Conservation (phyloP, 2,797 vertebrate genomes). For the Hylomyscus alleni region DNA sequence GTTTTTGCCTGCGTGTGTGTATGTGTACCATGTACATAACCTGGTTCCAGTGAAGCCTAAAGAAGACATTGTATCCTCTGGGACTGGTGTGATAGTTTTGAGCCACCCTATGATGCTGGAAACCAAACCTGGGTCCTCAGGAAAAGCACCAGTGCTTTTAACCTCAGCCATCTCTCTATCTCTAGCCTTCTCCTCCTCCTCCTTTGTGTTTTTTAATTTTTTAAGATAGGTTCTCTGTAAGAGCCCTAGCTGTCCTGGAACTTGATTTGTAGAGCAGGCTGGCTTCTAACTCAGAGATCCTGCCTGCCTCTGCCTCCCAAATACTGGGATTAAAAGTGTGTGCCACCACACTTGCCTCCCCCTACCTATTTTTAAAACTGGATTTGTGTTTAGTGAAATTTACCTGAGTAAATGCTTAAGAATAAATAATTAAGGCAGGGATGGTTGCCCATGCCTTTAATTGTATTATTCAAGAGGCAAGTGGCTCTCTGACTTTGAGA, state of each 20-base stretch:
- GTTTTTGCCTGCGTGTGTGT: neutral
- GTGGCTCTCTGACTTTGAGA: neutral
- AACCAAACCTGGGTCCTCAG: neutral
- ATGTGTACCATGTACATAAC: neutral
- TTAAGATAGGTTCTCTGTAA: neutral
- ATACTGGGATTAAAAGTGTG: neutral
- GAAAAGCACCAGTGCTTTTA: neutral
- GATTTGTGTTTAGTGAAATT: neutral
- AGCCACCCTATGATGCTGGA: neutral
- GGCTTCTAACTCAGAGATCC: neutral
- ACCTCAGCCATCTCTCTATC: neutral
- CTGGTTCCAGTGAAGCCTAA: neutral
- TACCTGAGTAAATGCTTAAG: constrained; percentile 4
- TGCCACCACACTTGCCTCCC: neutral
- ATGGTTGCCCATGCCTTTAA: neutral
- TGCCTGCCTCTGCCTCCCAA: neutral
- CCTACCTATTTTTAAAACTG: neutral
- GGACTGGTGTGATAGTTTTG: neutral
- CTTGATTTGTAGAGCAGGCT: neutral
- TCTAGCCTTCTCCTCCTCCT: neutral
- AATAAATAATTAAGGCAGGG: constrained; percentile 24
- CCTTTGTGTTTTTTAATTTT: neutral
- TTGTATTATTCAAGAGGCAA: neutral
- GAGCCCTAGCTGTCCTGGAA: neutral
- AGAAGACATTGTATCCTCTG: neutral